Conservation (phyloP, 2,888 invertebrate genomes). For the Parasteatoda lunata region DNA sequence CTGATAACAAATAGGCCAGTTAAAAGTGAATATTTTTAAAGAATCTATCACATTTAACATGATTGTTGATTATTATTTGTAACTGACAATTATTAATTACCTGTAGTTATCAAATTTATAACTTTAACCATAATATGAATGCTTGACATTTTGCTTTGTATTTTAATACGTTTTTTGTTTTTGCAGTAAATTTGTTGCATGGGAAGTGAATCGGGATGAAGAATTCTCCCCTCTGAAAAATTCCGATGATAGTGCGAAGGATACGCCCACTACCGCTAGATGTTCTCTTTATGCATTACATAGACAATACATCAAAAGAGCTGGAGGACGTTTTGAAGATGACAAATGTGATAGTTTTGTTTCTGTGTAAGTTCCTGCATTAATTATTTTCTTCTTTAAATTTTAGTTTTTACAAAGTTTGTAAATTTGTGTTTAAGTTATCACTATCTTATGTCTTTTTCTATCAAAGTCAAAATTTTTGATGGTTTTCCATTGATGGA, state of each 20-base stretch:
- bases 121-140: too few relatives aligned
- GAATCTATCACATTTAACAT: too few relatives aligned
- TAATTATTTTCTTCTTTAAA: too few relatives aligned
- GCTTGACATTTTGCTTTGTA: too few relatives aligned
- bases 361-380: constrained; percentile 43
- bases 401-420: neutral
- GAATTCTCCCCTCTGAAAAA: constrained; percentile 99
- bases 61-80: too few relatives aligned
- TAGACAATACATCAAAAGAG: constrained; percentile 82
- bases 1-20: too few relatives aligned
- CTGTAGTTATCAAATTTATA: too few relatives aligned
- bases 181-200: constrained; percentile 85
- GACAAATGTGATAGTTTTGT: constrained; percentile 69
- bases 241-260: constrained; percentile 86
- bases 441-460: neutral
- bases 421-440: constrained; percentile 70
- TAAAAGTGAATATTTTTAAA: too few relatives aligned
- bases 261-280: constrained; percentile 91
- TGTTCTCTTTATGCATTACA: constrained; percentile 73
- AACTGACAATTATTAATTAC: too few relatives aligned
- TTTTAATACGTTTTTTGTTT: neutral
- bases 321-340: constrained; percentile 83
- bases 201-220: constrained; percentile 91
- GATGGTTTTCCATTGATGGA: neutral
- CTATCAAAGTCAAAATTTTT: neutral